Evolutionary conservation across 2,797 vertebrate species (phyloP).

Genomic region (Eutrigla gurnardus): DNA sequence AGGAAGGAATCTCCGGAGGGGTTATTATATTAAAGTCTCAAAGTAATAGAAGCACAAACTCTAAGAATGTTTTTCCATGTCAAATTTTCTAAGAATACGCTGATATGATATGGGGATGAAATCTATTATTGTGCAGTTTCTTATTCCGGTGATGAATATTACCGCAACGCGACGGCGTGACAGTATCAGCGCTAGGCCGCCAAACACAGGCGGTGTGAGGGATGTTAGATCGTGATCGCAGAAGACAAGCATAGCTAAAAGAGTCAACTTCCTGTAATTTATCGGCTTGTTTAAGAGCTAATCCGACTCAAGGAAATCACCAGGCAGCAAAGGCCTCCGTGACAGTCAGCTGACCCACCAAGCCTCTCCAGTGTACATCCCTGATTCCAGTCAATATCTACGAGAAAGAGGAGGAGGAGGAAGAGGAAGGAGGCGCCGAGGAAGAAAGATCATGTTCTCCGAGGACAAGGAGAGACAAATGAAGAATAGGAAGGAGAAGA

Average conservation of each 20-base stretch:
- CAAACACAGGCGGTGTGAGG: background rate
- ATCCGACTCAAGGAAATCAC: conserved; percentile 11
- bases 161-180: background rate
- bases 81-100: too few relatives aligned
- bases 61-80: background rate
- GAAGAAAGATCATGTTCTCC: conserved; percentile 10
- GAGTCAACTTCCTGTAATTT: background rate
- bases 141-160: background rate
- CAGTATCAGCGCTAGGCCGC: background rate
- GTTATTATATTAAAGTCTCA: background rate
- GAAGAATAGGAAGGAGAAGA: background rate
- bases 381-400: conserved; percentile 44
- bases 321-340: conserved; percentile 15
- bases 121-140: too few relatives aligned
- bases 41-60: background rate
- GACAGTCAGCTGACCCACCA: conserved; percentile 51
- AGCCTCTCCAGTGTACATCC: conserved; percentile 32
- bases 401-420: conserved; percentile 8
- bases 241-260: background rate
- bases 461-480: background rate
- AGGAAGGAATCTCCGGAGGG: background rate
- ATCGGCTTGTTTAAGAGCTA: background rate
- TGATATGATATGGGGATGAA: too few relatives aligned
- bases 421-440: background rate
- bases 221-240: background rate